phyloP scores from a whole-genome alignment of 2,113 vertebrate species.

The Nannobrachium achirus region DNA sequence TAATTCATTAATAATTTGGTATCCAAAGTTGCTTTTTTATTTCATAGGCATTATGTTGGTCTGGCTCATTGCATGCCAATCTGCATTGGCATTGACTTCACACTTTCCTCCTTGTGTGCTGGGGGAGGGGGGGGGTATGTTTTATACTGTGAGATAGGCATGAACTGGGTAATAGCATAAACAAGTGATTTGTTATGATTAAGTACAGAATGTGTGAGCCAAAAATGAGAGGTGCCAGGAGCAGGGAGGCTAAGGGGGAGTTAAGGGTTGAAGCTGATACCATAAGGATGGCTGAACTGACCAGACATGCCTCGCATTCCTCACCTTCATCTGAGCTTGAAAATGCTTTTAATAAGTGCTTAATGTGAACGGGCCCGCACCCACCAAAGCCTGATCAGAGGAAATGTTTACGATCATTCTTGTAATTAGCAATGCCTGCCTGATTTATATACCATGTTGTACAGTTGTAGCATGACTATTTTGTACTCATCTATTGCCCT shows the following conservation, averaged over 20 bases:
- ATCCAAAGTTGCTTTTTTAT: no score
- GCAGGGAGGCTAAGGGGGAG: constrained; percentile 18
- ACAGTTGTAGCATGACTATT: no score
- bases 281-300: constrained; percentile 65
- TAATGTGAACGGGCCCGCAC: constrained; percentile 51
- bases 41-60: background rate
- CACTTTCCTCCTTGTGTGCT: background rate
- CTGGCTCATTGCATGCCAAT: constrained; percentile 5
- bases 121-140: background rate
- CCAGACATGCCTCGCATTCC: constrained; percentile 87
- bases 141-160: background rate
- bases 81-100: background rate
- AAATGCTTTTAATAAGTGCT: constrained; percentile 80
- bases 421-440: background rate
- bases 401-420: background rate
- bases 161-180: background rate
- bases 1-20: no score
- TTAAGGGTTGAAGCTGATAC: constrained; percentile 54
- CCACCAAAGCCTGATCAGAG: constrained; percentile 21
- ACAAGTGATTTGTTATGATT: background rate
- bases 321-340: constrained; percentile 83
- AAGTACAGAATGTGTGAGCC: background rate
- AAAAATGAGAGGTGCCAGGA: constrained; percentile 10
- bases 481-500: constrained; percentile 2
- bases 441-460: constrained; percentile 13